Percentiles rank a stretch among this genome's conserved stretches.
Conservation (phyloP, 1,140 invertebrate species). For the Tetragnatha versicolor region DNA sequence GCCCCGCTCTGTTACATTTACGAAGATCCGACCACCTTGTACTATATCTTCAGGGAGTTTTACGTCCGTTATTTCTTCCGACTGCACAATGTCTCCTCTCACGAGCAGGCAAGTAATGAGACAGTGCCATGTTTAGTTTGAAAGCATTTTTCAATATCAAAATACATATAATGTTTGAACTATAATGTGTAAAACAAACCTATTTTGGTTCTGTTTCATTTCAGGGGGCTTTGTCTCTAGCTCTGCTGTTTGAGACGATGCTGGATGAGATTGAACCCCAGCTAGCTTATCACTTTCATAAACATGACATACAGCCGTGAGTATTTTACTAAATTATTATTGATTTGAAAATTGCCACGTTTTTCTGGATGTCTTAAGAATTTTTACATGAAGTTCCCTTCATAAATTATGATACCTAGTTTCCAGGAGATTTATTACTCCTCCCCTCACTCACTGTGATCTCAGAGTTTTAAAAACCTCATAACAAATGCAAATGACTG, state of each 20-base stretch:
- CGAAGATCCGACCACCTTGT: slow-evolving; percentile 84
- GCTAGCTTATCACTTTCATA: slow-evolving; percentile 88
- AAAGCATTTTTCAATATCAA: neutral
- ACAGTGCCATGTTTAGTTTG: too few relatives aligned
- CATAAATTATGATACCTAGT: too few relatives aligned
- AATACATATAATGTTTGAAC: neutral
- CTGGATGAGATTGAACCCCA: slow-evolving; percentile 87
- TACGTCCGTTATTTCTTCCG: slow-evolving; percentile 91
- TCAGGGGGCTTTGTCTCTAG: slow-evolving; percentile 62
- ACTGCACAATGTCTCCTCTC: slow-evolving; percentile 88
- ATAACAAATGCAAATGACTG: too few relatives aligned
- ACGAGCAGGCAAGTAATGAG: too few relatives aligned
- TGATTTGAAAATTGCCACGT: too few relatives aligned
- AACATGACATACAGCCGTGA: slow-evolving; percentile 89
- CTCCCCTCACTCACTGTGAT: too few relatives aligned
- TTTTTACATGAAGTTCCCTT: too few relatives aligned
- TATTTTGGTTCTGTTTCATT: slow-evolving; percentile 42
- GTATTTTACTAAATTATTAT: too few relatives aligned
- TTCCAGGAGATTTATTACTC: too few relatives aligned
- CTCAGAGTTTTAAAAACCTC: too few relatives aligned
- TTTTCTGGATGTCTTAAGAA: too few relatives aligned
- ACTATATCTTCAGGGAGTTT: slow-evolving; percentile 89
- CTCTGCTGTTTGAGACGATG: slow-evolving; percentile 85
- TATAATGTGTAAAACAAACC: neutral
- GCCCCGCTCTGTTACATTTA: slow-evolving; percentile 94